phyloP scores from a whole-genome alignment of 1,140 invertebrate species.

The Aphelinus certus region DNA sequence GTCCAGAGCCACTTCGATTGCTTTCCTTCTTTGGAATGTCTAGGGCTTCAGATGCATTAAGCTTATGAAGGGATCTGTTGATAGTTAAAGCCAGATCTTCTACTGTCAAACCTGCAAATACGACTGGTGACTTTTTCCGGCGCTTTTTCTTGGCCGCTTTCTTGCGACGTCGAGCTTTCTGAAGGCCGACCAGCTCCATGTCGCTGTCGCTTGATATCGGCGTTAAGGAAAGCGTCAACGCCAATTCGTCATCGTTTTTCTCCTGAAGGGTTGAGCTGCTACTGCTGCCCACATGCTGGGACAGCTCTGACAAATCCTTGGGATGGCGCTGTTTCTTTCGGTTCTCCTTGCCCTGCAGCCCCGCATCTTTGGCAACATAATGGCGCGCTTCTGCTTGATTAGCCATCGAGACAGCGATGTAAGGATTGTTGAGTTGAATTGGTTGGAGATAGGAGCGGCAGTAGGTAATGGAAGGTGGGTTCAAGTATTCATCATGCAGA shows the following conservation, averaged over 20 bases:
- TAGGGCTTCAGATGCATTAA: neutral
- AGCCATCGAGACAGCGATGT: constrained; percentile 5
- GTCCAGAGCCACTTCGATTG: neutral
- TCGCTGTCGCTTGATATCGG: constrained; percentile 64
- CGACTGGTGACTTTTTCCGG: constrained; percentile 27
- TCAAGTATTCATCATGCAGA: too few relatives aligned
- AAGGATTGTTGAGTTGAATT: neutral
- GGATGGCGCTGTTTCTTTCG: constrained; percentile 43
- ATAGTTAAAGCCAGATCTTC: constrained; percentile 4
- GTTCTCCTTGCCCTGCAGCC: constrained; percentile 60
- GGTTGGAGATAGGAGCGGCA: neutral
- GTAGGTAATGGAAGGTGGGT: too few relatives aligned
- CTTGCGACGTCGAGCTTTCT: constrained; percentile 49
- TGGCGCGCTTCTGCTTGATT: constrained; percentile 49
- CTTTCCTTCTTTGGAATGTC: constrained; percentile 6
- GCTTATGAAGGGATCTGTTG: constrained; percentile 23
- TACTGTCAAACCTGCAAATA: too few relatives aligned
- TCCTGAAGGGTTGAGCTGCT: constrained; percentile 51
- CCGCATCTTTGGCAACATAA: constrained; percentile 60
- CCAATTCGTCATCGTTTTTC: constrained; percentile 50
- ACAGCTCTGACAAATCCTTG: constrained; percentile 48
- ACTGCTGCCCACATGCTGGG: neutral
- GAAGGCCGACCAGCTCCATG: constrained; percentile 58
- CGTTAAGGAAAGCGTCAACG: constrained; percentile 41
- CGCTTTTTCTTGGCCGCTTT: constrained; percentile 41